These are phyloP conservation scores for Smithornis capensis DNA, from an alignment of 2,113 vertebrate genomes.

Conservation along the genomic window DNA sequence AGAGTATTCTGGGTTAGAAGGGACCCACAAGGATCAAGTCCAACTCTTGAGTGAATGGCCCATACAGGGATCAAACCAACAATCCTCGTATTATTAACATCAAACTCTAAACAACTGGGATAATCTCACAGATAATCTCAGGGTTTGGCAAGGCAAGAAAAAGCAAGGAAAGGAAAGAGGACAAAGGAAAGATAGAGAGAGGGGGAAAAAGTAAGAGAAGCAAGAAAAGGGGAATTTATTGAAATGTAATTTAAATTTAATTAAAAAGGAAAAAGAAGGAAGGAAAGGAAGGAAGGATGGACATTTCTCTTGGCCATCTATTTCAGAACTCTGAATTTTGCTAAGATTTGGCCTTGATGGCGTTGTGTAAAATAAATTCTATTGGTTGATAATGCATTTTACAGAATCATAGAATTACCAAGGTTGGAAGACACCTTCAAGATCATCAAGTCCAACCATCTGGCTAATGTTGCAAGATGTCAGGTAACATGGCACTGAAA, in stretches of 20 bases:
- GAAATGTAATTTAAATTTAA: too few species aligned
- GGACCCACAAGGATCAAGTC: not conserved
- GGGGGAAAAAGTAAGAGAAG: too few species aligned
- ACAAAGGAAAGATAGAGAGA: accelerated
- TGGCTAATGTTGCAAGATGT: not conserved
- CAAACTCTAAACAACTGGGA: not conserved
- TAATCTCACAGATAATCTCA: too few species aligned
- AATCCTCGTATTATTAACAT: not conserved
- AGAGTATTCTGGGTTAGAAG: not conserved
- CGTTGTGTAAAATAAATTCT: not conserved
- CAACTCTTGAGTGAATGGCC: not conserved
- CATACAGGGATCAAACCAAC: not conserved
- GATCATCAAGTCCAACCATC: not conserved
- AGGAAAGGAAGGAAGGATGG: too few species aligned
- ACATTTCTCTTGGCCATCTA: not conserved
- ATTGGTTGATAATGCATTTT: not conserved
- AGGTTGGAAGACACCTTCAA: not conserved
- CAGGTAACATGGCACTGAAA: not conserved
- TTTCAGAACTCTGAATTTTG: not conserved
- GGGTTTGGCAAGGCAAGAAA: too few species aligned
- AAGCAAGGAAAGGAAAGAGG: not conserved
- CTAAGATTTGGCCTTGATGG: not conserved
- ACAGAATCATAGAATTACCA: not conserved
- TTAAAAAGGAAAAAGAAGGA: not conserved
- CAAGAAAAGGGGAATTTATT: too few species aligned